Evolutionary conservation across 1,140 invertebrate genomes (phyloP), one percentile per base, ranked within the genome.

Genomic region (Hesperophylax magnus): DNA sequence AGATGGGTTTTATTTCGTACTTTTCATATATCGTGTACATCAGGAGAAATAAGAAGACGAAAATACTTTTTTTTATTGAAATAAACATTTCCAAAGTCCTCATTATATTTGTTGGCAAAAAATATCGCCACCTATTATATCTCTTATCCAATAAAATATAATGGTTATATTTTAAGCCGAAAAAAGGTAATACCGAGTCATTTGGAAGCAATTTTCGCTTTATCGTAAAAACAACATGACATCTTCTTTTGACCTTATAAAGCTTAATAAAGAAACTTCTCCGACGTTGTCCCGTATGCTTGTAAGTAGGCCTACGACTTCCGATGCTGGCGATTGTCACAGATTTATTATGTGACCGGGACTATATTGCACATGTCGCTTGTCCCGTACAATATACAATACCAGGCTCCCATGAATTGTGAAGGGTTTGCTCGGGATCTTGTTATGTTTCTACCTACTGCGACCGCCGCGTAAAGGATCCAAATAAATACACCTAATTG

Each of bases 401-500:
- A 54, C 47, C 69, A 24, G 47, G 69, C 18, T 17, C 18, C 47
- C 69, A 54, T 72, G 47, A 72, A 52, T 72, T 72, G 69, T 72
- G 47, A 72, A 24, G 52, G 69, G 69, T 53, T 22, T 72, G 11
- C 69, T 22, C 52, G 47, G 18, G 52, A 53, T 54, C 69, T 72
- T 53, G 69, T 54, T 27, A 27, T 54, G 69, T 54, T 24, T 14
- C 69, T 72, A 72, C 69, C 20, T 39, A 69, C 75, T 65, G 39
- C 63, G 39, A 47, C 31, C 22, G 58, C 75, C 58, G 75, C 75
- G 34, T 77, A 77, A 69, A 47, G 56, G 47, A 56, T 8, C 52
- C 39, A 53, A 78, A 78, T 78, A 78, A 78, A 78, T 71, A 78
- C 47, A 53, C 77, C 77, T 78, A 78, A 78, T 78, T 78, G 77